phyloP scores from a whole-genome alignment of 1,140 invertebrate species.

The Saccostrea echinata region DNA sequence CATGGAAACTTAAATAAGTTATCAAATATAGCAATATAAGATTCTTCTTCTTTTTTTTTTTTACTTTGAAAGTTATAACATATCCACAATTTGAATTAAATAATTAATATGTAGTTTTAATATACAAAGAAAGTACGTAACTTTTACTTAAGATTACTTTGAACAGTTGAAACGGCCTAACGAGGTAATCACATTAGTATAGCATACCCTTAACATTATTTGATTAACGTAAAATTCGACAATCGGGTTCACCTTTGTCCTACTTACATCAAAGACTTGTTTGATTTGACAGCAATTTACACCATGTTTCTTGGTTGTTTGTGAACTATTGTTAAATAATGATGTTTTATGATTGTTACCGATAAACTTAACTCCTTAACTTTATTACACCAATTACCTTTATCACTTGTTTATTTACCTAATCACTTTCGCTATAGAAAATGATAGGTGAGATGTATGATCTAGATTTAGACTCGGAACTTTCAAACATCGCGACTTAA shows the following conservation, averaged over 20 bases:
- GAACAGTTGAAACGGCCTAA: neutral
- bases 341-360: neutral
- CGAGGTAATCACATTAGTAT: neutral
- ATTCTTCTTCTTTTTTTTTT: no score
- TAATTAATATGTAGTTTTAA: no score
- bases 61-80: no score
- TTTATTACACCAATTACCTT: constrained; percentile 1
- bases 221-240: neutral
- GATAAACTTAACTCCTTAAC: constrained; percentile 14
- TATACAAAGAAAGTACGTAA: no score
- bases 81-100: no score
- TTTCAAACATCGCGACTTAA: neutral
- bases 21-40: no score
- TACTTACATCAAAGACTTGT: neutral
- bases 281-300: constrained; percentile 23
- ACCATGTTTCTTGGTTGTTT: neutral
- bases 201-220: neutral
- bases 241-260: constrained; percentile 5
- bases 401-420: constrained; percentile 30
- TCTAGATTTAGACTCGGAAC: constrained; percentile 1
- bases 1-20: no score
- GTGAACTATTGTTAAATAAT: constrained; percentile 28
- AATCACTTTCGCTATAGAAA: neutral
- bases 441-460: neutral
- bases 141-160: no score